Evolutionary conservation across 2,113 vertebrate genomes (phyloP), one percentile per base, ranked within the genome.

Genomic region (Pteruthius melanotis): DNA sequence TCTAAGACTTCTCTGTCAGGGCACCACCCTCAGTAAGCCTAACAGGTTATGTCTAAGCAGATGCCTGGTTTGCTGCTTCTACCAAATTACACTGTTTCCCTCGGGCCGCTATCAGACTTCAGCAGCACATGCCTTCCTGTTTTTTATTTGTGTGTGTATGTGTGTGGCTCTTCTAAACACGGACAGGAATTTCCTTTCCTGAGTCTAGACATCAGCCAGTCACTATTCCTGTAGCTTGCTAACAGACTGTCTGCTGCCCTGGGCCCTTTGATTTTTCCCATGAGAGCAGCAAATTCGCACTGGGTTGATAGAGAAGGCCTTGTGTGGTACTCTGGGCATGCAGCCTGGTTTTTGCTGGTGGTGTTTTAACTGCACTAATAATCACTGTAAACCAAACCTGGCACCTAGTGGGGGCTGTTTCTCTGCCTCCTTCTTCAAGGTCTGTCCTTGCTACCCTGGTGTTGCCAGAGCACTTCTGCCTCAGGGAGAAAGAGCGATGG

Each of bases 101-200:
- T 61, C 54, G 52, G 89, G 81, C 54, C 0, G 0, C 76, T 94
- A 75, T 95, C 94, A 96, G 78, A 31, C 31, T 50, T 52, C 69
- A 90, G 87, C 61, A 89, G 33, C 6, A 4, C n/a, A 61, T 54
- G 72, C 49, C 69, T 97, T 95, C 95, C 93, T 93, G 90, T 75
- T 95, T 96, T 94, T 95, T 95, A 90, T 96, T 96, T 97, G 81
- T 63, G 56, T 57, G 68, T 92, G 68, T 87, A n/a, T 28, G 30
- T 89, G 87, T 92, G 93, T 59, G 75, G 22, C 40, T 94, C 89
- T 92, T 92, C 87, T 70, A 87, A 95, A 93, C 89, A 94, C 0
- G 47, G 68, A 90, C 69, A 93, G 91, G 92, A 94, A 95, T 97
- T 97, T 96, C 95, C 86, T 94, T 95, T 88, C 79, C 63, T 50